phyloP scores from a whole-genome alignment of 2,797 vertebrate species.

The Arnoldichthys spilopterus region DNA sequence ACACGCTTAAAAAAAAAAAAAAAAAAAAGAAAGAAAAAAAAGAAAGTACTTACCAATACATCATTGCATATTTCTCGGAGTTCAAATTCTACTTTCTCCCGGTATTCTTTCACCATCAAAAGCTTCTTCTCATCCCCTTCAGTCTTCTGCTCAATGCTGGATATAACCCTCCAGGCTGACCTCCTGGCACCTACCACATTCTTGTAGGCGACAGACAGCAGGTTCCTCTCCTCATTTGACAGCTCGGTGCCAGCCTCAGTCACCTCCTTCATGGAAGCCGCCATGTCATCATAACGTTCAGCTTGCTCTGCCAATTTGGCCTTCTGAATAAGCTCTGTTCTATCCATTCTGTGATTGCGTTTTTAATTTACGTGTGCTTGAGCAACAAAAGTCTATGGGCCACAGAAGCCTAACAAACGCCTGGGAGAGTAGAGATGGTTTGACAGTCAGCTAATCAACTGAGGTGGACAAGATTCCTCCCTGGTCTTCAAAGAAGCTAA shows the following conservation, averaged over 20 bases:
- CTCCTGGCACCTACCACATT: slow-evolving; percentile 93
- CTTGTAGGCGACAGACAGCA: slow-evolving; percentile 97
- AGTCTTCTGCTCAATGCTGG: slow-evolving; percentile 88
- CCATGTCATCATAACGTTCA: slow-evolving; percentile 99
- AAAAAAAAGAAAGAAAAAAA: background rate
- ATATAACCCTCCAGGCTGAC: slow-evolving; percentile 94
- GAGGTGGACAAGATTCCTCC: slow-evolving; percentile 18
- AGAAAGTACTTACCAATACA: slow-evolving; percentile 72
- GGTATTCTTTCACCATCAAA: slow-evolving; percentile 87
- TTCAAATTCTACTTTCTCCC: slow-evolving; percentile 90
- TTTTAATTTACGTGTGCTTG: background rate
- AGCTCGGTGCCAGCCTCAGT: slow-evolving; percentile 88
- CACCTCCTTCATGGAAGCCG: slow-evolving; percentile 90
- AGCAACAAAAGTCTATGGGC: slow-evolving; percentile 29
- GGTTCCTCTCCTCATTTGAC: slow-evolving; percentile 95
- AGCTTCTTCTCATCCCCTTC: slow-evolving; percentile 86
- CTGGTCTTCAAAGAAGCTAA: slow-evolving; percentile 51
- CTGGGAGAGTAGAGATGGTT: background rate
- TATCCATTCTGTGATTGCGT: slow-evolving; percentile 82
- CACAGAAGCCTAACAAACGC: slow-evolving; percentile 12
- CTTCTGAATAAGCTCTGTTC: slow-evolving; percentile 87
- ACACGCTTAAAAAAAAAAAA: background rate
- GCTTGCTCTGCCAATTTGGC: slow-evolving; percentile 97
- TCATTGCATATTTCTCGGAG: slow-evolving; percentile 89
- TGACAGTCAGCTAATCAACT: slow-evolving; percentile 18